Evolutionary conservation across 2,888 invertebrate genomes (phyloP).

Genomic region (Sepioteuthis lessoniana): DNA sequence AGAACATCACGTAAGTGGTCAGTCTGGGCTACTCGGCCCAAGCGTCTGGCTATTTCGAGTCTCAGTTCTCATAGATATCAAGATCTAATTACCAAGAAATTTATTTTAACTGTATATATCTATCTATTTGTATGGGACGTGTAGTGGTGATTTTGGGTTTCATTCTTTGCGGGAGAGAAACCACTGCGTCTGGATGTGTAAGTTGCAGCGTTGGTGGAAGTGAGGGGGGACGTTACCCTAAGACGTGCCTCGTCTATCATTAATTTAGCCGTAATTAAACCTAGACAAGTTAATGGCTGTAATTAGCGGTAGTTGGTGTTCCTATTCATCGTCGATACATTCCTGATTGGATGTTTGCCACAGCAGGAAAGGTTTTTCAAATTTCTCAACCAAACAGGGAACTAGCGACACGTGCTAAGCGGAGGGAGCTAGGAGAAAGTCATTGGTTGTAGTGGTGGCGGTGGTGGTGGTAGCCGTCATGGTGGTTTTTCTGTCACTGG

Average conservation of each 20-base stretch:
- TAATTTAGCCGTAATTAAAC: neutral
- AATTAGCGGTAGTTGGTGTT: conserved; percentile 2
- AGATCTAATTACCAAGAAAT: neutral
- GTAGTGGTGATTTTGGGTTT: neutral
- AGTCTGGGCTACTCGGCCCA: neutral
- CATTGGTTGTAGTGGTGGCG: neutral
- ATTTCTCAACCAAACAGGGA: neutral
- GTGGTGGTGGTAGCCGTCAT: neutral
- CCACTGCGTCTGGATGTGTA: neutral
- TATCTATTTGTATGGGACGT: neutral
- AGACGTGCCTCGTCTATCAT: conserved; percentile 16
- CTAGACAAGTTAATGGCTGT: neutral
- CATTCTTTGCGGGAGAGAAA: neutral
- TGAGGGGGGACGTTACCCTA: neutral
- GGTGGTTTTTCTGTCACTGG: neutral
- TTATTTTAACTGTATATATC: neutral
- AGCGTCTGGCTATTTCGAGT: neutral
- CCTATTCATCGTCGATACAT: neutral
- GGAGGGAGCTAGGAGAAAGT: too few relatives aligned
- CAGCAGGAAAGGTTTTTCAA: neutral
- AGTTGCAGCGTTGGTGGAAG: neutral
- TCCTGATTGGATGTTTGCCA: neutral
- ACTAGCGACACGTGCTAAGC: neutral
- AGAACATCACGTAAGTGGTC: neutral
- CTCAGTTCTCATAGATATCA: neutral